Base-by-base conservation (phyloP, 2,797 vertebrate genomes). In the Amazona finschi region DNA sequence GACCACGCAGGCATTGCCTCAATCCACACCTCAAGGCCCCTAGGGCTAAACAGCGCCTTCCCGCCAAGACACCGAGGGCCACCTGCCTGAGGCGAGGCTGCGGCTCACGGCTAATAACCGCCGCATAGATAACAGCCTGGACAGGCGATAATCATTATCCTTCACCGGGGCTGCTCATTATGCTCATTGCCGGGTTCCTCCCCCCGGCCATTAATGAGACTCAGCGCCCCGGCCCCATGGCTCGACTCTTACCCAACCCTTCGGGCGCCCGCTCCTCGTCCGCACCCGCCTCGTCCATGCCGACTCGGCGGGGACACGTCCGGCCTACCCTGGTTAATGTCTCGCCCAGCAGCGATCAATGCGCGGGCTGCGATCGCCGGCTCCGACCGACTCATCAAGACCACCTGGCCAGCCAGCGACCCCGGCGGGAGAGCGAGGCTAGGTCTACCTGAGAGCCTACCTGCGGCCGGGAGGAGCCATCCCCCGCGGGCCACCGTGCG, bases 251-350 rank as follows among this genome's bases (percentile, higher is more conserved):
- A 87, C 72, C 58, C 43, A 5, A 20, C 64, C 6, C 28, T 69
- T 16, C 0, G 13, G 53, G 9, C 9, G 1, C 28, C 31, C 2
- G 4, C 52, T 87, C 15, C 69, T 77, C 20, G 69, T 78, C 20
- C 20, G 17, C 9, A 11, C 19, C 75, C 30, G 3, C 19, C 70
- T 39, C 62, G 47, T 81, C 93, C 87, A 87, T 95, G 20, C 31
- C 13, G n/a, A 20, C 44, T 25, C 11, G 0, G 10, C 8, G 2
- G 5, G 13, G 12, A 11, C 28, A 4, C 7, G 1, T 6, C 55
- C 15, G 5, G 0, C 8, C 20, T 21, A 21, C 8, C n/a, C 28
- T 22, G 6, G 58, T 94, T 90, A 92, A 90, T 85, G 90, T 19
- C 76, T 41, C 72, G 20, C 87, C 62, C 80, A n/a, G 39, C 50